Conservation (phyloP, 2,113 vertebrate species). For the Bos indicus region DNA sequence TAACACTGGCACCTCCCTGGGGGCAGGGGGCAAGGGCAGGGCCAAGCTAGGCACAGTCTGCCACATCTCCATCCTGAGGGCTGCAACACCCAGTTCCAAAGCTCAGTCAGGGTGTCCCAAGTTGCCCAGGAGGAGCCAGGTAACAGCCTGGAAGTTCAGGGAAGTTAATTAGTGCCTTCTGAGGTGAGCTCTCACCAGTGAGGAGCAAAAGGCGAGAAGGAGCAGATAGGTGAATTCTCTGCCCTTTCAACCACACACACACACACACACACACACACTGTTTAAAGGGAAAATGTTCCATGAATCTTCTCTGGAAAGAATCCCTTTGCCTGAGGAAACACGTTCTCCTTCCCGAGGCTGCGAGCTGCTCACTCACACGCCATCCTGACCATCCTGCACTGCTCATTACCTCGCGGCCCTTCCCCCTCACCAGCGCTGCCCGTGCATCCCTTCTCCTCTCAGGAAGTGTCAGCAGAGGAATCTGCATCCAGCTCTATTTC, state of each 20-base stretch:
- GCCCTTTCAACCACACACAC: not conserved
- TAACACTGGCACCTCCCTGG: not conserved
- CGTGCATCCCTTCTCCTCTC: not conserved
- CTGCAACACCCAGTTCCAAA: not conserved
- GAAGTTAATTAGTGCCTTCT: not conserved
- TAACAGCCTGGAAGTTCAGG: not conserved
- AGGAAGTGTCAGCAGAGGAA: no score
- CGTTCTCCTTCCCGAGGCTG: not conserved
- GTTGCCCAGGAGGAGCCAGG: not conserved
- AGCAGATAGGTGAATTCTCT: not conserved
- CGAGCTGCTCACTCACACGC: fast-evolving
- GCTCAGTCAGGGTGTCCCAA: not conserved
- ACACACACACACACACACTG: not conserved
- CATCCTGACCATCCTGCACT: not conserved
- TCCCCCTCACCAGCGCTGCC: not conserved
- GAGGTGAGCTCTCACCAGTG: not conserved
- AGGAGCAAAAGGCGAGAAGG: not conserved
- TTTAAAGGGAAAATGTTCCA: not conserved
- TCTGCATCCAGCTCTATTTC: not conserved
- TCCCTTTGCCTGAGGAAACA: not conserved
- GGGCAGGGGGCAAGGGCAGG: not conserved
- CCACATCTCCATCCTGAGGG: not conserved
- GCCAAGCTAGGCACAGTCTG: not conserved
- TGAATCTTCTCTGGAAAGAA: not conserved
- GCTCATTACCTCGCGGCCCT: fast-evolving